Conservation (phyloP, 2,797 vertebrate species). For the Linurgus olivaceus region DNA sequence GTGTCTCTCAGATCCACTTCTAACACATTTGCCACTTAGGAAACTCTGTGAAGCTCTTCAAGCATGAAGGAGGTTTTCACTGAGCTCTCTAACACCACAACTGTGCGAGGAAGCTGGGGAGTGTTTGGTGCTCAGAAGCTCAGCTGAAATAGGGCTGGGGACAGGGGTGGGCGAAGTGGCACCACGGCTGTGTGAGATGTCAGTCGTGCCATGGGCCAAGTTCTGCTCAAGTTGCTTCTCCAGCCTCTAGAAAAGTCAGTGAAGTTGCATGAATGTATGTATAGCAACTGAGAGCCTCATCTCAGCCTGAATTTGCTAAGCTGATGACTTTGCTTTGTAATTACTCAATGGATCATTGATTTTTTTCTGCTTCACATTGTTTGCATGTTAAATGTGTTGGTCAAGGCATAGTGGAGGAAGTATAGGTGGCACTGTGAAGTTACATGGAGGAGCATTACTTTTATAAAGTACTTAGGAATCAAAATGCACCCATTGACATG, state of each 20-base stretch:
- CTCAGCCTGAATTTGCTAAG: neutral
- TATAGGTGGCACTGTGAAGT: neutral
- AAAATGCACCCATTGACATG: neutral
- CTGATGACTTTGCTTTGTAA: neutral
- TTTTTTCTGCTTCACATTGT: neutral
- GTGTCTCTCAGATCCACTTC: neutral
- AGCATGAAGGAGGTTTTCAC: neutral
- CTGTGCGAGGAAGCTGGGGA: neutral
- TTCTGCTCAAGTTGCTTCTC: neutral
- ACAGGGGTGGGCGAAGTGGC: neutral
- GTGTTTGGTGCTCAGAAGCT: neutral
- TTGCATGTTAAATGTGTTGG: neutral
- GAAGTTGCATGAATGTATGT: neutral
- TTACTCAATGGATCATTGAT: fast-evolving
- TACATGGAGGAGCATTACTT: neutral
- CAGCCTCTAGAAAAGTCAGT: neutral
- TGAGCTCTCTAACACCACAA: neutral
- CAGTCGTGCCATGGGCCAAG: neutral
- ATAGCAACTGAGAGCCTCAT: fast-evolving
- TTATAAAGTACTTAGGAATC: neutral
- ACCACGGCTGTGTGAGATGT: neutral
- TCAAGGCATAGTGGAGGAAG: neutral
- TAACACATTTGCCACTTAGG: neutral
- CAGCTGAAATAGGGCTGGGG: neutral
- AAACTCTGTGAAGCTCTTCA: neutral